These are phyloP conservation scores for Anabas testudineus DNA, from an alignment of 2,797 vertebrate species.

Conservation along the genomic window DNA sequence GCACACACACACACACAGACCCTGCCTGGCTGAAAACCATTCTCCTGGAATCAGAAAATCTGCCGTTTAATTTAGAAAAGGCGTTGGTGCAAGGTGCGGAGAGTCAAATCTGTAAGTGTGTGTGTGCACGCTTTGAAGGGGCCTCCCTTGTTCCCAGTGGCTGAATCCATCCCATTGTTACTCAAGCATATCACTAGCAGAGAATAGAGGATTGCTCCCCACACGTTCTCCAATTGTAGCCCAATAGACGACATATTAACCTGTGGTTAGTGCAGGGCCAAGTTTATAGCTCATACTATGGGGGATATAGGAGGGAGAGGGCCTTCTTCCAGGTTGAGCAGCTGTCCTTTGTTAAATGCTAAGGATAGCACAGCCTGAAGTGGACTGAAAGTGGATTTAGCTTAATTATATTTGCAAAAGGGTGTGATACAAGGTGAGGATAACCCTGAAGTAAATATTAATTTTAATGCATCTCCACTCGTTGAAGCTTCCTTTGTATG, in stretches of 20 bases:
- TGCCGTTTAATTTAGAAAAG: conserved; percentile 89
- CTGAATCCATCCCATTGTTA: conserved; percentile 85
- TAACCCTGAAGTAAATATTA: conserved; percentile 48
- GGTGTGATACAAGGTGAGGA: conserved; percentile 12
- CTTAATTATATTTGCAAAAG: conserved; percentile 47
- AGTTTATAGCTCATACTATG: conserved; percentile 66
- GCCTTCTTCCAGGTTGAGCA: conserved; percentile 51
- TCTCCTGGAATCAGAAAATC: conserved; percentile 89
- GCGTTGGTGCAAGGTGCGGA: conserved; percentile 66
- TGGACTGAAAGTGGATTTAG: conserved; percentile 28
- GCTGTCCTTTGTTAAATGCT: conserved; percentile 64
- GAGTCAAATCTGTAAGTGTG: conserved; percentile 52
- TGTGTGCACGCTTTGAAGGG: conserved; percentile 55
- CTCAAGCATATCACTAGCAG: conserved; percentile 84
- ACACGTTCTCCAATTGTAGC: conserved; percentile 83
- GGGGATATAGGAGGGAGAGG: conserved; percentile 71
- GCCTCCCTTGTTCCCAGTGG: conserved; percentile 84
- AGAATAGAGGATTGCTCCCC: conserved; percentile 86
- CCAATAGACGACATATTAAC: conserved; percentile 88
- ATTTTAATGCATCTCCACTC: conserved; percentile 30
- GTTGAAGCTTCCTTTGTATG: conserved; percentile 46
- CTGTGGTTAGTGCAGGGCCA: conserved; percentile 80
- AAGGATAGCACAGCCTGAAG: conserved; percentile 33
- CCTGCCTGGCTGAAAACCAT: conserved; percentile 72
- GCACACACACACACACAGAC: not conserved